These are phyloP conservation scores for Sakesphorus luctuosus DNA, from an alignment of 2,113 vertebrate genomes.

Conservation along the genomic window DNA sequence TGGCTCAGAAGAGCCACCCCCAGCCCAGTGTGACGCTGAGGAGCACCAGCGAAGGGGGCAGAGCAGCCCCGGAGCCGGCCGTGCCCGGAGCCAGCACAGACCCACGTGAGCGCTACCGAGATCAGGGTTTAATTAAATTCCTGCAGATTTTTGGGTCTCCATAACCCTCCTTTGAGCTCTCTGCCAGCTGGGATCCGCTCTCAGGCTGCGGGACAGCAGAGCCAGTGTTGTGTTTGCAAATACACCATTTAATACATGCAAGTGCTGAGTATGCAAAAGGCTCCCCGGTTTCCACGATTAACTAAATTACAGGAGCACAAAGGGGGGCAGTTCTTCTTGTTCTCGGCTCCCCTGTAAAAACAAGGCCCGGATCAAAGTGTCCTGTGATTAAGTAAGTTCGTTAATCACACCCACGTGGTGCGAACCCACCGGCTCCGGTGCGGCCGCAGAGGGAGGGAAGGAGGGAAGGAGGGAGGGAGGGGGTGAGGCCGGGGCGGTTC, in stretches of 20 bases:
- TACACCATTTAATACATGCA: slow-evolving; percentile 10
- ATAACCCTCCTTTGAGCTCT: slow-evolving; percentile 47
- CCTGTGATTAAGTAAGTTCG: slow-evolving; percentile 36
- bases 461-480: not conserved
- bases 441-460: not conserved
- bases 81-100: not conserved
- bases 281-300: slow-evolving; percentile 27
- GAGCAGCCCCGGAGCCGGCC: not conserved
- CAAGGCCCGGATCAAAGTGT: slow-evolving; percentile 40
- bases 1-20: not conserved
- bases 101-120: not conserved
- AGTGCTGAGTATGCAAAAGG: slow-evolving; percentile 32
- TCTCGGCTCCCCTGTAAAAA: not conserved
- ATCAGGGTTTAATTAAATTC: slow-evolving; percentile 63
- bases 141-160: slow-evolving; percentile 44
- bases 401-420: slow-evolving; percentile 29
- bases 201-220: not conserved
- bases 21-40: not conserved
- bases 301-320: slow-evolving; percentile 33
- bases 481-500: not conserved
- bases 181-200: slow-evolving; percentile 40
- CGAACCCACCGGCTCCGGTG: not conserved
- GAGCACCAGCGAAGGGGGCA: accelerated
- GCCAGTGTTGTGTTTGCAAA: slow-evolving; percentile 56
- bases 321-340: slow-evolving; percentile 42